Base-by-base conservation (phyloP, 2,797 vertebrate genomes). In the Phalloptychus januarius region DNA sequence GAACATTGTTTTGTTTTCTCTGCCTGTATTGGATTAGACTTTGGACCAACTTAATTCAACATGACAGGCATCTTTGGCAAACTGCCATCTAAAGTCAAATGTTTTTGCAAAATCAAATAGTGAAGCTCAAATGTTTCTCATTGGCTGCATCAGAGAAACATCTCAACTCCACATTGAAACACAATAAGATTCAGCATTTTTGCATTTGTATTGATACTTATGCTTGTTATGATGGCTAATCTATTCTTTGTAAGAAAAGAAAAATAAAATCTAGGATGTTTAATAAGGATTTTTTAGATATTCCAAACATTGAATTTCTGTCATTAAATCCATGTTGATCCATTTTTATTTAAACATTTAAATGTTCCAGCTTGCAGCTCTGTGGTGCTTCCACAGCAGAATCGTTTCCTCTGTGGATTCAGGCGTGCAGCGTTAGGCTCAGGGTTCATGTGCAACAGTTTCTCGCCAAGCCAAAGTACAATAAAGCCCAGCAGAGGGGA, bases 401-500 rank as follows among this genome's bases (percentile, higher is more conserved):
- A 5, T 67, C 63, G 13, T 67, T 67, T 67, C 63, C 63, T 67
- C 20, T 20, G 33, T 33, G 58, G 31, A 61, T 18, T 61, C 31
- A 36, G 31, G 5, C 58, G 13, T 0, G 2, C 38, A 13, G 7
- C 36, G 10, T 40, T 11, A 1, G 25, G 63, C 63, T 67, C 63
- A 38, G 20, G 11, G 63, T 25, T 23, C 36, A 67, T 5, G 13
- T 63, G 16, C 31, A 36, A 18, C 58, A 18, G 31, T 33, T 63
- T 25, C 40, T 67, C 38, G 40, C 20, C 2, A 38, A 25, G 8
- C 67, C 25, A 7, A 42, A 42, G 65, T 11, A 40, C 36, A 69
- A 69, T 69, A 13, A 69, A 70, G 67, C 40, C 67, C 40, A 70
- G 25, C 71, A 33, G 71, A 72, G 71, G 46, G 71, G 45, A 72